These are phyloP conservation scores for Argentina silus DNA, from an alignment of 2,797 vertebrate genomes.

Conservation along the genomic window DNA sequence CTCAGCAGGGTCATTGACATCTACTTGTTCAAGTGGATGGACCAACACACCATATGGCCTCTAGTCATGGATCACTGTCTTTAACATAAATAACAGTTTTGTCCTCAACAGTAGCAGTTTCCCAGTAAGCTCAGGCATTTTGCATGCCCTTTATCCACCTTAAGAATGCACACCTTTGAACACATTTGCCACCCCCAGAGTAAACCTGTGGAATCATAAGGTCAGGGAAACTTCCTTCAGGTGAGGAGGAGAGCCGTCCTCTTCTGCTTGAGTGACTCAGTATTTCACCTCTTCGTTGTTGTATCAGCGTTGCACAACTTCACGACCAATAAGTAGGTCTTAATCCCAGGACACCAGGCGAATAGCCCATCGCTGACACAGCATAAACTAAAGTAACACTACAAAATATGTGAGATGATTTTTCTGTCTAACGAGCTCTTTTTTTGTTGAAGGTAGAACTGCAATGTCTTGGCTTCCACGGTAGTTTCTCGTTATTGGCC, in stretches of 20 bases:
- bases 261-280: slow-evolving; percentile 22
- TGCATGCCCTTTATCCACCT: too few relatives aligned
- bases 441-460: neutral
- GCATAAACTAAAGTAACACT: neutral
- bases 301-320: slow-evolving; percentile 17
- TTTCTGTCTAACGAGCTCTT: neutral
- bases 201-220: too few relatives aligned
- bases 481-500: slow-evolving; percentile 47
- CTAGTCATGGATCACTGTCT: neutral
- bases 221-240: too few relatives aligned
- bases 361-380: slow-evolving; percentile 42
- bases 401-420: neutral
- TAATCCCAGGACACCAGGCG: slow-evolving; percentile 50
- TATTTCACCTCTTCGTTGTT: slow-evolving; percentile 44
- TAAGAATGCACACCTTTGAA: too few relatives aligned
- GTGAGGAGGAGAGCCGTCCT: neutral
- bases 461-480: slow-evolving; percentile 63
- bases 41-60: neutral
- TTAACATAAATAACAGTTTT: neutral
- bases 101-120: too few relatives aligned
- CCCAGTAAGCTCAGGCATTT: too few relatives aligned
- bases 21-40: neutral
- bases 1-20: neutral
- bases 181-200: too few relatives aligned
- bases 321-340: slow-evolving; percentile 43